phyloP scores from a whole-genome alignment of 2,888 invertebrate species.

The Cecidostiba fungosa region DNA sequence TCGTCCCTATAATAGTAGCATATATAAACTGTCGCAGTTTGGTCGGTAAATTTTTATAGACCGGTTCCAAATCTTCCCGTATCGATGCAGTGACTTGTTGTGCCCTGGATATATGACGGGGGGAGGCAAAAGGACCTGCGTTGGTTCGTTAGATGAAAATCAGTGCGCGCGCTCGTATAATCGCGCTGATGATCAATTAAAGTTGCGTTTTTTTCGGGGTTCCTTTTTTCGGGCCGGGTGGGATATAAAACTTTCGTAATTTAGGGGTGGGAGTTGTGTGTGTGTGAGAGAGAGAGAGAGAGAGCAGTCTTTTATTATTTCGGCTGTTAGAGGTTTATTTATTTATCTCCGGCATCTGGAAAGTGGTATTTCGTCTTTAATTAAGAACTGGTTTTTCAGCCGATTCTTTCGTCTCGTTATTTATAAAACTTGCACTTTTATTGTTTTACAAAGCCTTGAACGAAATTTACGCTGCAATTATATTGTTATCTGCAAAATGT shows the following conservation, averaged over 20 bases:
- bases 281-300: neutral
- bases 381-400: constrained; percentile 7
- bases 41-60: constrained; percentile 40
- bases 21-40: too few species aligned
- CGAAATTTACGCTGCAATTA: neutral
- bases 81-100: neutral
- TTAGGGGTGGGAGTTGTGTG: constrained; percentile 12
- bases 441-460: neutral
- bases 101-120: neutral
- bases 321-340: constrained; percentile 19
- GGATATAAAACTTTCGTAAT: constrained; percentile 44
- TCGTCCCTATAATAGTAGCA: neutral
- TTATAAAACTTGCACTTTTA: neutral
- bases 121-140: neutral
- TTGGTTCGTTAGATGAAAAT: constrained; percentile 45
- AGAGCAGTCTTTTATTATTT: constrained; percentile 33
- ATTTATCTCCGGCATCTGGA: constrained; percentile 25
- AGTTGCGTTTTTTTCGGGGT: neutral
- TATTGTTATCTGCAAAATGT: neutral
- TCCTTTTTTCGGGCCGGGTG: neutral
- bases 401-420: constrained; percentile 25
- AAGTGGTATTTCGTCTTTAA: constrained; percentile 3
- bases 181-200: constrained; percentile 46
- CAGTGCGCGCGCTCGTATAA: constrained; percentile 38
- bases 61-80: neutral